A percentile compares a stretch with the other conserved stretches of the same genome.
Evolutionary conservation across 2,888 invertebrate genomes (phyloP).

Genomic region (Hypolimnas misippus): DNA sequence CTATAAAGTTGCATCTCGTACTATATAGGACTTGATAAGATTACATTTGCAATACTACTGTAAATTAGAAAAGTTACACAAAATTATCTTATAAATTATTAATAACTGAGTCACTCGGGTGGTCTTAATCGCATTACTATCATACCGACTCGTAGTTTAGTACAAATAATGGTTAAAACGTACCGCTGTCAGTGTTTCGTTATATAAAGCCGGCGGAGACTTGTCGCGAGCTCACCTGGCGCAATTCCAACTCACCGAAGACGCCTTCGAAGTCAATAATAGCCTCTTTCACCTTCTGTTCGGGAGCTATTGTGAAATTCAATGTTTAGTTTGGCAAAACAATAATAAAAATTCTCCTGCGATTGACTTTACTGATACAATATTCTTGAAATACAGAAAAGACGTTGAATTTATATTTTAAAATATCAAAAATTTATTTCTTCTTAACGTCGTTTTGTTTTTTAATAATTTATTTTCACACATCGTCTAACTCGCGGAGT

Average conservation of each 20-base stretch:
- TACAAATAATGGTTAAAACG: not conserved
- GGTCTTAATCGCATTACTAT: no score
- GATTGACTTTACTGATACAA: conserved; percentile 12
- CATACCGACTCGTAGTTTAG: no score
- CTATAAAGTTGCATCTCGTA: no score
- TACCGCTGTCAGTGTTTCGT: conserved; percentile 3
- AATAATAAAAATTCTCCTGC: conserved; percentile 21
- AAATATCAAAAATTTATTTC: not conserved
- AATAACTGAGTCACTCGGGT: no score
- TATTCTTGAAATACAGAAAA: not conserved
- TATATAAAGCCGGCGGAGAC: not conserved
- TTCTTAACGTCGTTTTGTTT: not conserved
- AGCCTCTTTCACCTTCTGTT: conserved; percentile 22
- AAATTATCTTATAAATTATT: no score
- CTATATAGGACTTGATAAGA: no score
- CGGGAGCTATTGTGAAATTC: conserved; percentile 15
- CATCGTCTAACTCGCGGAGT: no score
- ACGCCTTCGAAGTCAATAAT: conserved; percentile 20
- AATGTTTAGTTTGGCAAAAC: conserved; percentile 23
- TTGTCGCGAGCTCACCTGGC: conserved; percentile 24
- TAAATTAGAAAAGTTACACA: no score
- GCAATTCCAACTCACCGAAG: conserved; percentile 18
- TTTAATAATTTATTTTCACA: no score
- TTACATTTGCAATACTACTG: no score
- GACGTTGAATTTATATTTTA: not conserved